Evolutionary conservation across 2,797 vertebrate genomes (phyloP).

Genomic region (Peromyscus melanophrys): DNA sequence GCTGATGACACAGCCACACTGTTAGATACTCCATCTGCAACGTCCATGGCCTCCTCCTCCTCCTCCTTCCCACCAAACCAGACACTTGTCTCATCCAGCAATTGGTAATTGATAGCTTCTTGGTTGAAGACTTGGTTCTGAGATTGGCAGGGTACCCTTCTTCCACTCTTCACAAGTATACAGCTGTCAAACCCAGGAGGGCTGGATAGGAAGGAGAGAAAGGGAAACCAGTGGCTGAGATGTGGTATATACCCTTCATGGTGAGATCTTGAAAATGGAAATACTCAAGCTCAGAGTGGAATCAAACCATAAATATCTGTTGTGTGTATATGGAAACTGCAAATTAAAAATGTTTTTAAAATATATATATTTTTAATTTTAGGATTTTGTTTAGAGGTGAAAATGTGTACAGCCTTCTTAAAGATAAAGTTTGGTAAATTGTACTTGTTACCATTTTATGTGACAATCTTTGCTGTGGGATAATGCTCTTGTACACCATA

Average conservation of each 20-base stretch:
- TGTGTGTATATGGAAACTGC: background rate
- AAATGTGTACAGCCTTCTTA: background rate
- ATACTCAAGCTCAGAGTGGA: background rate
- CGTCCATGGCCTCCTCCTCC: fast-evolving
- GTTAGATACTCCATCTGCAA: background rate
- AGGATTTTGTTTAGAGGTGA: background rate
- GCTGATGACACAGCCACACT: background rate
- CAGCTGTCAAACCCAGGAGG: background rate
- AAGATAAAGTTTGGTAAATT: background rate
- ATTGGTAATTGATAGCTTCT: background rate
- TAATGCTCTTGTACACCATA: no score
- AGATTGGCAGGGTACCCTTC: background rate
- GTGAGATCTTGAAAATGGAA: background rate
- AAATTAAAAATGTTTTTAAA: background rate
- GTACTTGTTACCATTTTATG: background rate
- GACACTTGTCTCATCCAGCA: background rate
- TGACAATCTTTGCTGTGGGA: no score
- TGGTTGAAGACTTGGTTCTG: background rate
- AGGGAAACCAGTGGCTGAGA: background rate
- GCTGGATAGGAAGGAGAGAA: background rate
- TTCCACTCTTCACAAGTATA: no score
- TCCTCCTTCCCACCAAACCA: background rate
- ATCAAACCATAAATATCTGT: background rate
- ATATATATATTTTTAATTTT: background rate
- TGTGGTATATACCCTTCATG: background rate